Conservation (phyloP, 2,797 vertebrate genomes). For the Podarcis lilfordi region DNA sequence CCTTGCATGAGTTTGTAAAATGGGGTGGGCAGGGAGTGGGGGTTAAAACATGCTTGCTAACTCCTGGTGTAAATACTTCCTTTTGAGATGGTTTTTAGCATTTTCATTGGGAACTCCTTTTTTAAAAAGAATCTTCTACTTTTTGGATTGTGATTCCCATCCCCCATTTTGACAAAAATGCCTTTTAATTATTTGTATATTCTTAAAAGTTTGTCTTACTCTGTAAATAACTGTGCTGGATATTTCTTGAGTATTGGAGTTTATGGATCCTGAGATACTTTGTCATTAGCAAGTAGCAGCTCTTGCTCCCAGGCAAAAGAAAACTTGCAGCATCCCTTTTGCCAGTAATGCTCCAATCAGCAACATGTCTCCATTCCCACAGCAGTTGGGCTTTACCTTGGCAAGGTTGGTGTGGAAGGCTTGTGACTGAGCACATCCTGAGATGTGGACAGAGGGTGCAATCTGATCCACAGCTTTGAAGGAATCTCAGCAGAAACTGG, state of each 20-base stretch:
- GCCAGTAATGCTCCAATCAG: not conserved
- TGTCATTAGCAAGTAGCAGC: constrained; percentile 18
- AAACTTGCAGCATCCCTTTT: not conserved
- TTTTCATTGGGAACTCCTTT: constrained; percentile 71
- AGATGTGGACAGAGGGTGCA: not conserved
- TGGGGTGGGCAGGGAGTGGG: constrained; percentile 22
- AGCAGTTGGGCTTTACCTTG: not conserved
- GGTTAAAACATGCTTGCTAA: constrained; percentile 44
- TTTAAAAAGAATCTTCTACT: constrained; percentile 74
- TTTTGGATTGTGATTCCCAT: constrained; percentile 78
- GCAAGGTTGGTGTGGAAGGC: not conserved
- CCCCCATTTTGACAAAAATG: constrained; percentile 71
- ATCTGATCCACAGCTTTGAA: not conserved
- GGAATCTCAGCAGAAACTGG: not conserved
- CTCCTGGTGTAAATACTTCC: constrained; percentile 76
- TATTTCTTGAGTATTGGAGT: constrained; percentile 8
- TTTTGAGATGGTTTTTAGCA: constrained; percentile 73
- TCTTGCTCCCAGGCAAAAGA: constrained; percentile 17
- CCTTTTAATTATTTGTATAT: constrained; percentile 78
- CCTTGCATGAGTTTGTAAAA: constrained; percentile 55
- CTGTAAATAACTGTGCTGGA: constrained; percentile 64
- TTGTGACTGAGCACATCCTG: not conserved
- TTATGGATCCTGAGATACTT: not conserved
- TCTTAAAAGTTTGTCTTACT: constrained; percentile 71
- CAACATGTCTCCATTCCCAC: not conserved